Base-by-base conservation (phyloP, 1,140 invertebrate species). In the Eurosta solidaginis region DNA sequence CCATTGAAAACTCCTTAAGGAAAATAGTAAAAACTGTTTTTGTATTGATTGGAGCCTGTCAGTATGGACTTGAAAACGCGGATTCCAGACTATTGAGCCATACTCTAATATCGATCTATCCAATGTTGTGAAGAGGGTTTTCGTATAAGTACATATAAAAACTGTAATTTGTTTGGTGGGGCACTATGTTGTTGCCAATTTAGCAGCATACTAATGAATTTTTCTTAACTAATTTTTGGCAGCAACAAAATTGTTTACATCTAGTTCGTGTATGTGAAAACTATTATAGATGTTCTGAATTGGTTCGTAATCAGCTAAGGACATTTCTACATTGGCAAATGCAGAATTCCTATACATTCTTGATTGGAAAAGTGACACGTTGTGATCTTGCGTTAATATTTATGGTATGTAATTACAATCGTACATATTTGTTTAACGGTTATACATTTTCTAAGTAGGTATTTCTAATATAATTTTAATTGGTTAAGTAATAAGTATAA, bases 291-390 rank as follows among this genome's bases (percentile, higher is more conserved):
- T n/a, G 73, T 0, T 45, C 54, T 6, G 17, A 44, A 9, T 25
- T 45, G 1, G 22, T 78, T 0, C 77, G 42, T 0, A 25, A 27
- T 17, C 44, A 73, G 20, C 54, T 83, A 1, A 80, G 81, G 20
- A 50, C 78, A 29, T 84, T 84, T n/a, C 82, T 82, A 40, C 82
- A 85, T 54, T 86, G 84, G 84, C 78, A 77, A 17, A 83, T 84
- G 79, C 84, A 86, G 27, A 84, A 86, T 20, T 80, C 78, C 2
- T 80, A 82, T 4, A 40, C 45, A 20, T 77, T 81, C 2, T 68
- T 73, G 29, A 74, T 86, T 25, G 83, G 84, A 17, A 81, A 29
- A 20, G 81, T 33, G 10, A 74, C 79, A 1, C 14, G 20, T 14
- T 81, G 81, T 17, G 82, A 81, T 80, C 40, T 82, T 20, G 79